These are phyloP conservation scores for Gnathonemus longibarbis DNA, from an alignment of 2,113 vertebrate genomes.

Conservation along the genomic window DNA sequence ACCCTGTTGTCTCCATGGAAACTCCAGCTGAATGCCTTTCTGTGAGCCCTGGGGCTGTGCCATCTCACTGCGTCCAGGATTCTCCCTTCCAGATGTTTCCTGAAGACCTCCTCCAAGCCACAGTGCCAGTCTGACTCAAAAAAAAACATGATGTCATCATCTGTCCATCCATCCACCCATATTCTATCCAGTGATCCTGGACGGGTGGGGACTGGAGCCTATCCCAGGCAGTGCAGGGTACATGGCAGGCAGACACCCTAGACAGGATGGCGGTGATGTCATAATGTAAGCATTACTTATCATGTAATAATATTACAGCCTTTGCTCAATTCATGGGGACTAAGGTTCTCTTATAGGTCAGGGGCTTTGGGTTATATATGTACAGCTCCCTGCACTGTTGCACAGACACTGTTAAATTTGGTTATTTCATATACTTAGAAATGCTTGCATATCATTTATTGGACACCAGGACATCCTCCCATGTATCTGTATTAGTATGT, in stretches of 20 bases:
- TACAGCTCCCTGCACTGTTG: not conserved
- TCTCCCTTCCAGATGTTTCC: constrained; percentile 24
- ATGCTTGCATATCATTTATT: not conserved
- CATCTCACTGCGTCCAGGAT: not conserved
- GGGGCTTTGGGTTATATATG: not conserved
- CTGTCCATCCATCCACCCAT: not conserved
- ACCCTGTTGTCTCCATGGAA: not conserved
- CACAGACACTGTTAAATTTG: not conserved
- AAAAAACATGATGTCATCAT: constrained; percentile 5
- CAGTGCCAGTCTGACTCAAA: not conserved
- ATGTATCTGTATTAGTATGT: not conserved
- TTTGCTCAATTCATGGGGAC: not conserved
- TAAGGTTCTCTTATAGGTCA: not conserved
- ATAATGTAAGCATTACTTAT: not conserved
- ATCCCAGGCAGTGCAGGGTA: not conserved
- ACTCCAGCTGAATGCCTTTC: not conserved
- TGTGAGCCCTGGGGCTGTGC: not conserved
- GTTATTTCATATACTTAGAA: not conserved
- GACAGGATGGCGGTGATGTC: not conserved
- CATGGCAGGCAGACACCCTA: not conserved
- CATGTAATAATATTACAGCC: not conserved
- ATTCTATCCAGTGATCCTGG: not conserved
- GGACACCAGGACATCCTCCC: not conserved
- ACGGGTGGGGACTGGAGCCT: not conserved
- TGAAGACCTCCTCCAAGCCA: not conserved